A percentile compares a stretch with the other conserved stretches of the same genome.
These are phyloP conservation scores for Helicoverpa assulta DNA, from an alignment of 2,888 invertebrate genomes.

Conservation along the genomic window DNA sequence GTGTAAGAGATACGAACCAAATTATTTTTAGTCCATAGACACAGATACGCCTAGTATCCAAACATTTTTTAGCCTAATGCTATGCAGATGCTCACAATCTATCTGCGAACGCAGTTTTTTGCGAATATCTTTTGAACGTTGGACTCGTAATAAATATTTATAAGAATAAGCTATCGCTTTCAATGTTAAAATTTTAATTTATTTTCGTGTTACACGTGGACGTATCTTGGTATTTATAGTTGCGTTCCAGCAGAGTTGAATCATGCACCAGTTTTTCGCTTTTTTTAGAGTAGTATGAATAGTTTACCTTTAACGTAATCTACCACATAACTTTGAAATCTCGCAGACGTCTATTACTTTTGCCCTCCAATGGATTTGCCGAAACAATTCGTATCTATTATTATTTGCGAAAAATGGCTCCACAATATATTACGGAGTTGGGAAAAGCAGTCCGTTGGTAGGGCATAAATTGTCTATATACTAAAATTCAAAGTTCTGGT, in stretches of 20 bases:
- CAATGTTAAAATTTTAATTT: slow-evolving; percentile 5
- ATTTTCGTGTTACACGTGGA: slow-evolving; percentile 12
- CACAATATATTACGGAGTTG: no score
- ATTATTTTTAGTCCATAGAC: not conserved
- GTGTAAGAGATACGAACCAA: not conserved
- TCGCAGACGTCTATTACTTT: no score
- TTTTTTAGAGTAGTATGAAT: not conserved
- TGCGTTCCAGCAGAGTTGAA: slow-evolving; percentile 19
- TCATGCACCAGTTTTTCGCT: slow-evolving; percentile 8
- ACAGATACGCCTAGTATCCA: not conserved
- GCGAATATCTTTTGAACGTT: not conserved
- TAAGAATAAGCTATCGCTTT: not conserved
- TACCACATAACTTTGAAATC: not conserved
- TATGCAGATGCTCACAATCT: not conserved
- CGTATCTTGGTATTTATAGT: slow-evolving; percentile 10
- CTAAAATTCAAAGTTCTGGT: no score
- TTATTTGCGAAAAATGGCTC: no score
- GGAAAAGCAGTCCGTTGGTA: no score
- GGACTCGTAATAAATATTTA: slow-evolving; percentile 3
- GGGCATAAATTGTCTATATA: no score
- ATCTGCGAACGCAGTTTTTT: not conserved
- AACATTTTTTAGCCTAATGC: not conserved
- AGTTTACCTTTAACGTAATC: not conserved
- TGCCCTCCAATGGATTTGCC: no score
- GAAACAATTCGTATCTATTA: no score